phyloP scores from a whole-genome alignment of 2,113 vertebrate genomes.

The Indri indri region DNA sequence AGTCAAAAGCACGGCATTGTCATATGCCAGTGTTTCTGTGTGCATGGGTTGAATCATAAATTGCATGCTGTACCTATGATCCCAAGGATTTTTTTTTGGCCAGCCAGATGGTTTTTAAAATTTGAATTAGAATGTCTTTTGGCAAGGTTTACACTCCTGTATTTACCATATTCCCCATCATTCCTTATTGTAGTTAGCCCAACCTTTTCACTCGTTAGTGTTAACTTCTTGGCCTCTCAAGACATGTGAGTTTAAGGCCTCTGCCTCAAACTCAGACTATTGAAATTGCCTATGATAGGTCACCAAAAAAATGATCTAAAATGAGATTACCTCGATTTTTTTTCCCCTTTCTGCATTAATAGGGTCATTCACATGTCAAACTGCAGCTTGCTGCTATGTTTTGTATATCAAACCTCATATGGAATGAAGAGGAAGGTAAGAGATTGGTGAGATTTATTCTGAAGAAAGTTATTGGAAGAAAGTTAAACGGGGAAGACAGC shows the following conservation, averaged over 20 bases:
- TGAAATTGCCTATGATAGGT: neutral
- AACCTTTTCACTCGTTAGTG: neutral
- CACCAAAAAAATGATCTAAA: neutral
- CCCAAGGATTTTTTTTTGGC: neutral
- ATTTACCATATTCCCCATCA: neutral
- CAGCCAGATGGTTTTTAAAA: neutral
- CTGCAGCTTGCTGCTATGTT: constrained; percentile 98
- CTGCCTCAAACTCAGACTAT: neutral
- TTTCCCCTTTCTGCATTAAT: constrained; percentile 64
- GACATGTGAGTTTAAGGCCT: neutral
- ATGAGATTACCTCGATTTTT: constrained; percentile 11
- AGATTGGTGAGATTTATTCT: constrained; percentile 31
- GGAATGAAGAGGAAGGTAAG: constrained; percentile 99
- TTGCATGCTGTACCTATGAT: neutral
- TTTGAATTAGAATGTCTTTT: neutral
- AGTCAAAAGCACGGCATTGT: neutral
- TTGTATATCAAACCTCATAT: constrained; percentile 98
- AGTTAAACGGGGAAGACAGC: neutral
- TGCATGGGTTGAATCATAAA: neutral
- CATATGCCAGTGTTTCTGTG: neutral
- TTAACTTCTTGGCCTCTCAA: neutral
- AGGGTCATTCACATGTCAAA: constrained; percentile 98
- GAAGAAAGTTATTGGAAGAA: neutral
- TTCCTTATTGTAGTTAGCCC: neutral
- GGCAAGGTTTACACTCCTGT: neutral